Evolutionary conservation across 2,113 vertebrate genomes (phyloP).

Genomic region (Apus apus): DNA sequence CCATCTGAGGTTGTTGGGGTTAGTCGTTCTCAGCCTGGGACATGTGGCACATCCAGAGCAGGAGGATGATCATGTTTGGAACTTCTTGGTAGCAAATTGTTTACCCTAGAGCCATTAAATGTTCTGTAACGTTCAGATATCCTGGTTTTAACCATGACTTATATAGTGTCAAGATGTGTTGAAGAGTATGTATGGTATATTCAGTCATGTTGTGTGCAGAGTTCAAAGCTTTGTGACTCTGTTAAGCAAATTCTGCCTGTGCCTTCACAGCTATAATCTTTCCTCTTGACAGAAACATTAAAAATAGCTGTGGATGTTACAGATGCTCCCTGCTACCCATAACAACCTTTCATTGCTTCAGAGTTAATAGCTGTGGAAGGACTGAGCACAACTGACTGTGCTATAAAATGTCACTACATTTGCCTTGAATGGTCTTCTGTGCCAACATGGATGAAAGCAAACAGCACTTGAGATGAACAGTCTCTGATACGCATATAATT

Average conservation of each 20-base stretch:
- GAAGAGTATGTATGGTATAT: background rate
- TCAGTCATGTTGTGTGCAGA: background rate
- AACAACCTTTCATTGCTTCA: background rate
- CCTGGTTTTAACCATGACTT: background rate
- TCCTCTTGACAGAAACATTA: slow-evolving; percentile 19
- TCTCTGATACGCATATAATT: background rate
- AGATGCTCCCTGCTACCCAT: background rate
- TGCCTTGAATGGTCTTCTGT: background rate
- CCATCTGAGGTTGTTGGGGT: background rate
- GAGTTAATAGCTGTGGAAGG: background rate
- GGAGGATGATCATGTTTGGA: background rate
- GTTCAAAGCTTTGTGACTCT: slow-evolving; percentile 12
- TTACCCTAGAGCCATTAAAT: background rate
- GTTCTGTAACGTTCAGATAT: background rate
- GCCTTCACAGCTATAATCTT: background rate
- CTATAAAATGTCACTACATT: background rate
- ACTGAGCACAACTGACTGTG: background rate
- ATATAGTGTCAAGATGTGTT: background rate
- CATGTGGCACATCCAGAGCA: background rate
- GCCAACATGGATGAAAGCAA: background rate
- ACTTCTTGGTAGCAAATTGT: background rate
- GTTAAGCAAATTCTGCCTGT: background rate
- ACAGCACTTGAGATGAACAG: background rate
- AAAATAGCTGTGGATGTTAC: slow-evolving; percentile 27
- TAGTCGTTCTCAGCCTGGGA: background rate